Evolutionary conservation across 2,113 vertebrate genomes (phyloP).

Genomic region (Andinoacara biseriatus): DNA sequence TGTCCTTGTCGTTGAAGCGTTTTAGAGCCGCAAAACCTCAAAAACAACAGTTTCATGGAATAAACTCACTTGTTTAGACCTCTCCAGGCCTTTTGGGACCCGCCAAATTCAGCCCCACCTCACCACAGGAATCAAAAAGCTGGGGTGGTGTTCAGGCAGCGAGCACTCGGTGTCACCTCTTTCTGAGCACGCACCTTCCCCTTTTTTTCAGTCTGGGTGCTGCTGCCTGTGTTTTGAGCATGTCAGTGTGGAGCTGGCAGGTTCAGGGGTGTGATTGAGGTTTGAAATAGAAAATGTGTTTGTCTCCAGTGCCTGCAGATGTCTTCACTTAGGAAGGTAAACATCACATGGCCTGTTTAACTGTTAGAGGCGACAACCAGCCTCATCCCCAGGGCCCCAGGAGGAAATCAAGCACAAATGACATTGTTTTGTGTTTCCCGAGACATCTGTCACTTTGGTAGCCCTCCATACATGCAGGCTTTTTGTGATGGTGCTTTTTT

Average conservation of each 20-base stretch:
- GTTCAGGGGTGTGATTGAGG: constrained; percentile 40
- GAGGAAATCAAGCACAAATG: constrained; percentile 63
- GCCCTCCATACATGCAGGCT: background rate
- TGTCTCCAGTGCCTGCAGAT: constrained; percentile 65
- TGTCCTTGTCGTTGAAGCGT: constrained; percentile 69
- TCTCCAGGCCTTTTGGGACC: constrained; percentile 64
- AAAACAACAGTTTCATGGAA: constrained; percentile 77
- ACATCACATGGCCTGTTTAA: constrained; percentile 67
- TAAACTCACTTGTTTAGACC: constrained; percentile 60
- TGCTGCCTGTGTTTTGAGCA: background rate
- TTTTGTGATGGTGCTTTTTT: constrained; percentile 6
- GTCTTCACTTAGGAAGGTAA: constrained; percentile 66
- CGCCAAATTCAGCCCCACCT: constrained; percentile 35
- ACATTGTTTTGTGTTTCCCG: constrained; percentile 36
- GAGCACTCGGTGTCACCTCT: constrained; percentile 15
- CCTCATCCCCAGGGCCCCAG: constrained; percentile 63
- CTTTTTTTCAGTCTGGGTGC: constrained; percentile 22
- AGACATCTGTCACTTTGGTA: constrained; percentile 39
- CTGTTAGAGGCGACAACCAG: constrained; percentile 61
- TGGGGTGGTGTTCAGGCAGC: constrained; percentile 20
- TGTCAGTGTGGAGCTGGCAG: background rate
- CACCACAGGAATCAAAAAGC: constrained; percentile 64
- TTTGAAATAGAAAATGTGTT: constrained; percentile 39
- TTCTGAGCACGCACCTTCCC: constrained; percentile 8
- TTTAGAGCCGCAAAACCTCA: constrained; percentile 72